These are phyloP conservation scores for Agrotis segetum DNA, from an alignment of 2,888 invertebrate genomes.

Conservation along the genomic window DNA sequence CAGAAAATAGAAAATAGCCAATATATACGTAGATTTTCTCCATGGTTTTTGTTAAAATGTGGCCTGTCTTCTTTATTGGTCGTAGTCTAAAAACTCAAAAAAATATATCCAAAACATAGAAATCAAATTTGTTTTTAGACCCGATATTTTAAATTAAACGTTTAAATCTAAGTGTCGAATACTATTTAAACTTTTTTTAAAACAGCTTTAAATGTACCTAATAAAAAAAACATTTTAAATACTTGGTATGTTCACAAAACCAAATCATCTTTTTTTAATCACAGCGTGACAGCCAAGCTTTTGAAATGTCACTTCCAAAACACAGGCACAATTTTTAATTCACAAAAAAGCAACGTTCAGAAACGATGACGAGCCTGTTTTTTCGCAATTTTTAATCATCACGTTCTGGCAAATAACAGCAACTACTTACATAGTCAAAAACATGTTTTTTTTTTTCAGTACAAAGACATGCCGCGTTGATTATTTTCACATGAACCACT, in stretches of 20 bases:
- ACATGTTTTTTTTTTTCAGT: slow-evolving; percentile 45
- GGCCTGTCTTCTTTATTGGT: neutral
- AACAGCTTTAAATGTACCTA: too few species aligned
- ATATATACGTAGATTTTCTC: too few species aligned
- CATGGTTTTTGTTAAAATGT: too few species aligned
- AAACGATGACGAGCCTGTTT: slow-evolving; percentile 16
- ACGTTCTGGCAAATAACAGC: neutral
- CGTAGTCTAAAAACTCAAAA: neutral
- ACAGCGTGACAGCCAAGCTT: slow-evolving; percentile 27
- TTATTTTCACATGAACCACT: slow-evolving; percentile 54
- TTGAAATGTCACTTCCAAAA: slow-evolving; percentile 28
- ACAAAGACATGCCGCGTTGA: slow-evolving; percentile 51
- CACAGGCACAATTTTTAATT: slow-evolving; percentile 6
- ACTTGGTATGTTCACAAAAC: neutral
- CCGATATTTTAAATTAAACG: neutral
- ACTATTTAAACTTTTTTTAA: too few species aligned
- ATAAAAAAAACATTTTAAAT: too few species aligned
- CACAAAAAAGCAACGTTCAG: slow-evolving; percentile 19
- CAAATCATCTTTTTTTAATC: slow-evolving; percentile 20
- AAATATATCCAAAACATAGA: too few species aligned
- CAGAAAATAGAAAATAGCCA: too few species aligned
- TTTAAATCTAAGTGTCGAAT: neutral
- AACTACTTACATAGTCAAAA: slow-evolving; percentile 35
- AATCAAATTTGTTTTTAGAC: too few species aligned
- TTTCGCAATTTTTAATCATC: slow-evolving; percentile 55